phyloP scores from a whole-genome alignment of 1,140 invertebrate species.

The Camponotus vicinus region DNA sequence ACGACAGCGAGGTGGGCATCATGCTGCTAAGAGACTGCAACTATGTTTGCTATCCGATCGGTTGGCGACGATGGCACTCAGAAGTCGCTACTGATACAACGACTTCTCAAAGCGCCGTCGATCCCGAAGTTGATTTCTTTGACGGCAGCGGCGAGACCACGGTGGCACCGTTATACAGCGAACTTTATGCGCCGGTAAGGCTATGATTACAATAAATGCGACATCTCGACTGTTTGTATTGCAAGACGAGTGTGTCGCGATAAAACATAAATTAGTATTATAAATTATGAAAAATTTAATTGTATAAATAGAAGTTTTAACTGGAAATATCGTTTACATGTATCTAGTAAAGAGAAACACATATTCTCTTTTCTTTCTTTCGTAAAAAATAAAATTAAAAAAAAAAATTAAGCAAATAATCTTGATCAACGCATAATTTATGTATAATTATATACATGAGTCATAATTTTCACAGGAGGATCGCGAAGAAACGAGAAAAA shows the following conservation, averaged over 20 bases:
- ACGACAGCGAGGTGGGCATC: slow-evolving; percentile 86
- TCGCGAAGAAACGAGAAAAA: slow-evolving; percentile 62
- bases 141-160: slow-evolving; percentile 78
- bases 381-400: neutral
- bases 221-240: neutral
- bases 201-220: neutral
- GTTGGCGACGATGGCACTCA: slow-evolving; percentile 58
- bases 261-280: neutral
- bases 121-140: slow-evolving; percentile 16
- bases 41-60: slow-evolving; percentile 86
- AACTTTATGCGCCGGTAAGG: slow-evolving; percentile 65
- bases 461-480: slow-evolving; percentile 61
- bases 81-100: neutral
- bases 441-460: neutral
- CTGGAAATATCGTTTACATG: neutral
- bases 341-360: neutral
- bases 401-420: neutral
- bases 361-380: neutral
- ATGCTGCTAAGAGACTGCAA: slow-evolving; percentile 87
- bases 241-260: neutral
- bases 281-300: neutral
- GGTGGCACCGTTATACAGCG: slow-evolving; percentile 75
- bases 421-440: neutral
- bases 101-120: slow-evolving; percentile 25
- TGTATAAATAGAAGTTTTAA: neutral